Evolutionary conservation across 2,113 vertebrate genomes (phyloP).

Genomic region (Cygnus buccinator): DNA sequence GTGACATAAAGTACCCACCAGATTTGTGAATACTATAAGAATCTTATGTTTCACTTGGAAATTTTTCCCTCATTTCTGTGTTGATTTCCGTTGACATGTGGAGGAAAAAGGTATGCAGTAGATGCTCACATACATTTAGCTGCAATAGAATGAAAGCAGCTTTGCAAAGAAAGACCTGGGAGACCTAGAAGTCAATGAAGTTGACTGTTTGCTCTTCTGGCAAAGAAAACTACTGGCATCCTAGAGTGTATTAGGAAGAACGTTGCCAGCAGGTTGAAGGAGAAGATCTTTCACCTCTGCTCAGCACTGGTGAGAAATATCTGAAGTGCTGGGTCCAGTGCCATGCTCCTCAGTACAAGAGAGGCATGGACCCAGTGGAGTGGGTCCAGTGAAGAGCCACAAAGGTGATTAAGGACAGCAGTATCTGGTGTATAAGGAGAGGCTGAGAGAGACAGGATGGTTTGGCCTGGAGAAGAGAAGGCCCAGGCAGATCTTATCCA

Average conservation of each 20-base stretch:
- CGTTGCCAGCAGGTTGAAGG: not conserved
- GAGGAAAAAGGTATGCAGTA: not conserved
- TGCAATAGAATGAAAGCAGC: not conserved
- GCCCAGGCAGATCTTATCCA: not conserved
- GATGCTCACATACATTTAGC: not conserved
- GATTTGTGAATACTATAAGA: not conserved
- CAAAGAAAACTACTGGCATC: not conserved
- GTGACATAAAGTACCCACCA: not conserved
- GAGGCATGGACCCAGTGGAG: not conserved
- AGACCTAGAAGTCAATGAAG: not conserved
- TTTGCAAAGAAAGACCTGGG: not conserved
- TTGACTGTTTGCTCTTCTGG: not conserved
- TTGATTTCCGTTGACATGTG: not conserved
- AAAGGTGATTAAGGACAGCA: not conserved
- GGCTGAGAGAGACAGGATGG: not conserved
- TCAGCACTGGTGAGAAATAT: not conserved
- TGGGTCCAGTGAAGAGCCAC: not conserved
- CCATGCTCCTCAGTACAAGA: too few species aligned
- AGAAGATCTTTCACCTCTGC: not conserved
- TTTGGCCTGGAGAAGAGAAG: not conserved
- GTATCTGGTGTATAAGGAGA: not conserved
- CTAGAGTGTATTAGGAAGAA: not conserved
- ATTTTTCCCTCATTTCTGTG: not conserved
- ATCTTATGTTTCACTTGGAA: not conserved
- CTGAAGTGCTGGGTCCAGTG: not conserved